These are phyloP conservation scores for Pseudopodoces humilis DNA, from an alignment of 2,113 vertebrate species.

Conservation along the genomic window DNA sequence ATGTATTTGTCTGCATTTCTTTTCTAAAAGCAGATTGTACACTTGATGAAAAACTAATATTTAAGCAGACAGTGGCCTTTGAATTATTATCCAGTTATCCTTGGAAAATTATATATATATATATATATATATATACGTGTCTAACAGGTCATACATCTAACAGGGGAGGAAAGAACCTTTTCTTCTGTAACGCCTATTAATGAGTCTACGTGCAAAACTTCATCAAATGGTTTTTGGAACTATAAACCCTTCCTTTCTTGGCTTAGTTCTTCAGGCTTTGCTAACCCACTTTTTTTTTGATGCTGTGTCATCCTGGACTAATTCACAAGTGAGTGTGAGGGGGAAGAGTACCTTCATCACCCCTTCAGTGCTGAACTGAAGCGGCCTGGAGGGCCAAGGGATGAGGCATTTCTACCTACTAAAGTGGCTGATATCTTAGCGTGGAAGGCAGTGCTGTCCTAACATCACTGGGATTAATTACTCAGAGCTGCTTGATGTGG, in stretches of 20 bases:
- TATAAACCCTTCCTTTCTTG: conserved; percentile 55
- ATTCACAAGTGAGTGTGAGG: conserved; percentile 22
- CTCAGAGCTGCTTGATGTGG: not conserved
- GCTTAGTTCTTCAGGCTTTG: conserved; percentile 50
- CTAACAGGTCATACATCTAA: not conserved
- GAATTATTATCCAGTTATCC: not conserved
- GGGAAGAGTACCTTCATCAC: conserved; percentile 31
- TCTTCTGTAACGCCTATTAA: conserved; percentile 40
- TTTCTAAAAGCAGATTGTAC: not conserved
- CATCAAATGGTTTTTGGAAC: conserved; percentile 45
- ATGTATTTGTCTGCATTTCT: not conserved
- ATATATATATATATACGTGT: not conserved
- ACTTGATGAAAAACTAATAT: not conserved
- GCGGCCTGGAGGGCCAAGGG: not conserved
- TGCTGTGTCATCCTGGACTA: conserved; percentile 5
- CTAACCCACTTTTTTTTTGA: not conserved
- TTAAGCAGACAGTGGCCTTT: not conserved
- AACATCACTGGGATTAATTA: not conserved
- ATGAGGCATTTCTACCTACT: not conserved
- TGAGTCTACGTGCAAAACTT: conserved; percentile 53
- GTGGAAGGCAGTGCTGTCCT: not conserved
- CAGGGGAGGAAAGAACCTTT: not conserved
- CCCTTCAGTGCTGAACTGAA: not conserved
- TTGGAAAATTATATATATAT: not conserved
- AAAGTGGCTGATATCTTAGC: not conserved